Conservation (phyloP, 2,113 vertebrate genomes). For the Dryoscopus gambensis region DNA sequence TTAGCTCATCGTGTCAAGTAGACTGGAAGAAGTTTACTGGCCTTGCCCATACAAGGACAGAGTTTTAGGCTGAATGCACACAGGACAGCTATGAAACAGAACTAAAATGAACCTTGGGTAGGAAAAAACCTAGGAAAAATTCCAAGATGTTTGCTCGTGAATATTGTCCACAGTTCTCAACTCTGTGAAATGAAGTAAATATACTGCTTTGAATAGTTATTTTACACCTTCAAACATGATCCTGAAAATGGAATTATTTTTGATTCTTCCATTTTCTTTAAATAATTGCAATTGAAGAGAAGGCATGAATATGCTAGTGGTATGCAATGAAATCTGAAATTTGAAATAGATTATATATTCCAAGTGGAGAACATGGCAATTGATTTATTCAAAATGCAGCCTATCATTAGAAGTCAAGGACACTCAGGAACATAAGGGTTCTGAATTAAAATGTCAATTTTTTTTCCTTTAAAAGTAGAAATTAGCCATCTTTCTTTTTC, state of each 20-base stretch:
- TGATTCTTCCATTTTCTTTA: background rate
- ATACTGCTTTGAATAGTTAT: background rate
- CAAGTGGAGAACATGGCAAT: background rate
- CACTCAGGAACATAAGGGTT: background rate
- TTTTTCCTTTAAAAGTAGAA: background rate
- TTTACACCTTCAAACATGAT: background rate
- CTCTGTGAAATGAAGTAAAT: background rate
- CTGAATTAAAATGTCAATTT: background rate
- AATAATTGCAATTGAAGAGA: background rate
- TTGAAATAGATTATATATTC: background rate
- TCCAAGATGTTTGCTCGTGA: background rate
- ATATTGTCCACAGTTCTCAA: background rate
- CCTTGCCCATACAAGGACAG: background rate
- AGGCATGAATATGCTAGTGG: background rate
- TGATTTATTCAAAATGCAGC: slow-evolving; percentile 24
- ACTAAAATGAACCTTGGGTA: background rate
- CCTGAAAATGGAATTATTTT: background rate
- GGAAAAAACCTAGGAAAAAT: background rate
- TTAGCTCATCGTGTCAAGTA: background rate
- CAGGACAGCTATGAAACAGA: background rate
- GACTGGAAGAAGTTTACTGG: background rate
- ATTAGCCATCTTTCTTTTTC: background rate
- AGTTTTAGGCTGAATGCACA: background rate
- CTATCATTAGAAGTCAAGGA: slow-evolving; percentile 25
- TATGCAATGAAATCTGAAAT: background rate